Conservation (phyloP, 2,113 vertebrate genomes). For the Panthera uncia region DNA sequence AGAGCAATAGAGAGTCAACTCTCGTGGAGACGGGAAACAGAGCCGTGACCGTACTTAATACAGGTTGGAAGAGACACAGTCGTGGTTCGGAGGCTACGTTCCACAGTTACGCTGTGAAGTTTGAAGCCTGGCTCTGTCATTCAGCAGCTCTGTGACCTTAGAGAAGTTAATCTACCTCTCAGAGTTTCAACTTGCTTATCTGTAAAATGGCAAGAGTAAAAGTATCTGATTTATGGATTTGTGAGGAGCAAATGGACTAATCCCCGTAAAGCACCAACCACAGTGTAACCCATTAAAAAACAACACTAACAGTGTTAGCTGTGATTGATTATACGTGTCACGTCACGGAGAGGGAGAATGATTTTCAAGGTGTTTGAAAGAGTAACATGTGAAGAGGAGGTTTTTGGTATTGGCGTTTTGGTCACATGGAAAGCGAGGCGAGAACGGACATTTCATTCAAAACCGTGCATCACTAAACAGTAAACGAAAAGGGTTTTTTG, state of each 20-base stretch:
- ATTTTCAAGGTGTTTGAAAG: not conserved
- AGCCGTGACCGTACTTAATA: rapidly evolving
- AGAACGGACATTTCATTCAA: not conserved
- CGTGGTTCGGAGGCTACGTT: not conserved
- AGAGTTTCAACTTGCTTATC: constrained; percentile 5
- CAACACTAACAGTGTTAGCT: not conserved
- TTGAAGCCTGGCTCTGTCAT: not conserved
- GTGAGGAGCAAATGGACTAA: not conserved
- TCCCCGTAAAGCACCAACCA: not conserved
- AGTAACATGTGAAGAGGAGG: not conserved
- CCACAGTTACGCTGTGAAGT: not conserved
- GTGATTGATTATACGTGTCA: not conserved
- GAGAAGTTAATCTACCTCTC: not conserved
- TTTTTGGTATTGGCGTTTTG: not conserved
- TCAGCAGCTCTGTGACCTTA: not conserved
- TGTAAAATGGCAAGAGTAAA: not conserved
- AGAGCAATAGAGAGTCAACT: not conserved
- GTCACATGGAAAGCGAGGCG: not conserved
- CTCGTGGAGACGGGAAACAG: not conserved
- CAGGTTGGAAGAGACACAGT: not conserved
- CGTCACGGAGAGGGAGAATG: no score
- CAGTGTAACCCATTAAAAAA: not conserved
- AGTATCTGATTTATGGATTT: not conserved
- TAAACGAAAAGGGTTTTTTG: not conserved
- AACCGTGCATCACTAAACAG: not conserved